phyloP scores from a whole-genome alignment of 2,113 vertebrate species.

The Lophotis ruficrista region DNA sequence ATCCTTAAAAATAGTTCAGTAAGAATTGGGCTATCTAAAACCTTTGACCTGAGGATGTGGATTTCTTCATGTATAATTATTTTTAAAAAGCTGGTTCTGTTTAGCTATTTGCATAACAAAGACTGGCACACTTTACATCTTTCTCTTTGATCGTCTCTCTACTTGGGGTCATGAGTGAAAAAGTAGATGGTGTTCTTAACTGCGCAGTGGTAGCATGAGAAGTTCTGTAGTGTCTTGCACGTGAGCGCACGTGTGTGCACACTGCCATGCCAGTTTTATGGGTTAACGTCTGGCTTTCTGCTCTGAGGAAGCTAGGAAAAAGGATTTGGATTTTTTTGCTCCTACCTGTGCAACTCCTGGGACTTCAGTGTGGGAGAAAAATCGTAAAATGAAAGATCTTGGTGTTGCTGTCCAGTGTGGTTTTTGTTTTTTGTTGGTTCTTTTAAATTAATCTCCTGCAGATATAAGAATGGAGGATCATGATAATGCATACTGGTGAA shows the following conservation, averaged over 20 bases:
- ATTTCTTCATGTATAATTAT: slow-evolving; percentile 16
- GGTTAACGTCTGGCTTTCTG: background rate
- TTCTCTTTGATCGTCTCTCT: background rate
- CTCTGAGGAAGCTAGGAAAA: background rate
- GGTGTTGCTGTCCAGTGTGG: background rate
- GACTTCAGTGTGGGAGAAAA: background rate
- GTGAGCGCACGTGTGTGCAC: rapidly evolving
- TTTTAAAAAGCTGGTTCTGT: background rate
- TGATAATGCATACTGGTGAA: background rate
- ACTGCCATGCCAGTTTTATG: background rate
- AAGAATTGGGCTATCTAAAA: slow-evolving; percentile 24
- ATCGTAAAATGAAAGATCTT: background rate
- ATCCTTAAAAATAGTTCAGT: background rate
- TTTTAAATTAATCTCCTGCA: background rate
- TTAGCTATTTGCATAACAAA: slow-evolving; percentile 54
- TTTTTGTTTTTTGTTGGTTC: background rate
- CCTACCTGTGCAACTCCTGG: background rate
- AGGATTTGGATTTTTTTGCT: background rate
- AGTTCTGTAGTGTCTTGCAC: background rate
- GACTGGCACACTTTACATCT: slow-evolving; percentile 1
- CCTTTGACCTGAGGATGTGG: slow-evolving; percentile 35
- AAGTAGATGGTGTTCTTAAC: background rate
- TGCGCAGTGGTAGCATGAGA: background rate
- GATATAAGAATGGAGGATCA: background rate
- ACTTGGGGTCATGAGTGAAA: background rate